Base-by-base conservation (phyloP, 2,888 invertebrate genomes). In the Andrena trimmerana region DNA sequence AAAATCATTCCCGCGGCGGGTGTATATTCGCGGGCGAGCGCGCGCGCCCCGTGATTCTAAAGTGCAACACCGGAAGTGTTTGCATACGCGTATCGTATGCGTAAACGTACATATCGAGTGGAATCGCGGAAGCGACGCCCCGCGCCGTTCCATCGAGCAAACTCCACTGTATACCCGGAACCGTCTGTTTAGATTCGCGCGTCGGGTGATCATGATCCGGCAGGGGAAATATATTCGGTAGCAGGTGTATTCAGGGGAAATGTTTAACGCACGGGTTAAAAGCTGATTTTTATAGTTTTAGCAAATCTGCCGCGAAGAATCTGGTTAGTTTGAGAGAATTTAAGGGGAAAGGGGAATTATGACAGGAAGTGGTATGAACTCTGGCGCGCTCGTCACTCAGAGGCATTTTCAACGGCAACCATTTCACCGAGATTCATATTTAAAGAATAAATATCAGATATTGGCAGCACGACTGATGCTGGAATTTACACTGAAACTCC, bases 401-500 rank as follows among this genome's bases (percentile, higher is more conserved):
- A 42, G 1, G 16, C 4, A 16, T 42, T 4, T 8, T 13, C 27
- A 27, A 24, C 54, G 13, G 10, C 24, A 7, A 59, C 13, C 27
- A 59, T 59, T 27, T 59, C 29, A 16, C 59, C 24, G 16, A 52
- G 68, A 54, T 33, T 24, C 24, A 16, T 29, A 54, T 54, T 33
- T 13, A 54, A 16, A 36, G 16, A 20, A 54, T 10, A 29, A 36
- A 42, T 10, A 59, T 42, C 27, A 10, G 20, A 59, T 29, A 24
- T 3, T 7, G 10, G 4, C 10, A 20, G 10, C 20, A 13, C 24
- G 27, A 57, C 6, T 29, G 59, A 42, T 42, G 29, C 33, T 13
- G 42, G 8, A 8, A 59, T n/a, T 78, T 42, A 70, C 66, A n/a
- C 31, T 42, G 50, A 54, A 48, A 29, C 60, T 60, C 50, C 62